Conservation (phyloP, 2,888 invertebrate species). For the Stratiomys singularior region DNA sequence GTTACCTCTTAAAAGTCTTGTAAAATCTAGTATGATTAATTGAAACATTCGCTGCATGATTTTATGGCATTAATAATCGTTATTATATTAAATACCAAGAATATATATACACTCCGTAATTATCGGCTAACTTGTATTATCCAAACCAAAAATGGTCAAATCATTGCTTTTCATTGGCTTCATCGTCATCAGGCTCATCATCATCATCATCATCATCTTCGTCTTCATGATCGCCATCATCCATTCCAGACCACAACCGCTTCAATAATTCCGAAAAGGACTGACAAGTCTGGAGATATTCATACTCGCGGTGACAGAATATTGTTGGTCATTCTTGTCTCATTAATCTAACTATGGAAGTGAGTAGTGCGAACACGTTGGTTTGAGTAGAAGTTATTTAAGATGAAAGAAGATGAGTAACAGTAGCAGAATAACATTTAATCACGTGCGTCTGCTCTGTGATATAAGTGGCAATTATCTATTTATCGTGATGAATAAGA, state of each 20-base stretch:
- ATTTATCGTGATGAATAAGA: too few relatives aligned
- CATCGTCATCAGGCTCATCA: too few relatives aligned
- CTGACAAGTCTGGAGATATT: too few relatives aligned
- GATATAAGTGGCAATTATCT: slow-evolving; percentile 15
- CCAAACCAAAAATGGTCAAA: slow-evolving; percentile 39
- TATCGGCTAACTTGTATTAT: slow-evolving; percentile 26
- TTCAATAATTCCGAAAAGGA: too few relatives aligned
- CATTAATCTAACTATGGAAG: slow-evolving; percentile 23
- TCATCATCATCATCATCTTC: too few relatives aligned
- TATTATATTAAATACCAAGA: too few relatives aligned
- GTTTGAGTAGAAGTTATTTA: too few relatives aligned
- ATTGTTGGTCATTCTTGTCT: slow-evolving; percentile 30
- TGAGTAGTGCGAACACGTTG: background rate
- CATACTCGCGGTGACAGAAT: slow-evolving; percentile 6
- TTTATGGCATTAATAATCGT: too few relatives aligned
- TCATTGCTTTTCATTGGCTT: background rate
- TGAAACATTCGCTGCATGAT: too few relatives aligned
- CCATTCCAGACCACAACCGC: background rate
- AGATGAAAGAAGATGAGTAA: background rate
- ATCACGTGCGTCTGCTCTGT: slow-evolving; percentile 42
- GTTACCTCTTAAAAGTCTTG: too few relatives aligned
- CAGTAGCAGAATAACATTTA: slow-evolving; percentile 30
- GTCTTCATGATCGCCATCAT: background rate
- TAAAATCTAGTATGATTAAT: too few relatives aligned
- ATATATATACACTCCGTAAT: slow-evolving; percentile 22